Evolutionary conservation across 2,888 invertebrate genomes (phyloP).

Genomic region (Xestoiulus laeticollis): DNA sequence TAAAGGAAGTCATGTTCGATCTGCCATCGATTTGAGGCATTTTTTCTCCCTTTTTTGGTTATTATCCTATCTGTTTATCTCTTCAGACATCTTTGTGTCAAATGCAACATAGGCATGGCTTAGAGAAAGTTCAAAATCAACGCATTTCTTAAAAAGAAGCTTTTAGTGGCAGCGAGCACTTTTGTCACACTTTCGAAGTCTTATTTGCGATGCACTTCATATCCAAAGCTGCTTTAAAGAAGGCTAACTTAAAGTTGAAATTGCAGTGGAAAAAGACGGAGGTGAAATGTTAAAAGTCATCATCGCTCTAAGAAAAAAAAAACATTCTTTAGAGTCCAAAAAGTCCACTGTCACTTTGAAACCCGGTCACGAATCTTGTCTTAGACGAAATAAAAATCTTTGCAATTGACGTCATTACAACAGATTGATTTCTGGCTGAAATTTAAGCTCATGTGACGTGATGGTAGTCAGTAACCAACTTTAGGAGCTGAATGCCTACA

Average conservation of each 20-base stretch:
- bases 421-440: no score
- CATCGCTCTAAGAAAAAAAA: not conserved
- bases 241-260: slow-evolving; percentile 1
- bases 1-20: slow-evolving; percentile 39
- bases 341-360: not conserved
- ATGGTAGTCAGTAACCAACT: no score
- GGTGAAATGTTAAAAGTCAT: not conserved
- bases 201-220: slow-evolving; percentile 31
- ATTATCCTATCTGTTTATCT: slow-evolving; percentile 39
- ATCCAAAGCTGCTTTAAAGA: not conserved
- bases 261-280: not conserved
- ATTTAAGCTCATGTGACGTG: no score
- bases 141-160: not conserved
- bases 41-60: not conserved
- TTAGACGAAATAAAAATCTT: no score
- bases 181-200: slow-evolving; percentile 15
- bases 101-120: not conserved
- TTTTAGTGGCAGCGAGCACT: slow-evolving; percentile 41
- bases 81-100: slow-evolving; percentile 35
- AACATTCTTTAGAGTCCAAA: not conserved
- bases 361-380: no score
- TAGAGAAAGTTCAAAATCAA: slow-evolving; percentile 33
- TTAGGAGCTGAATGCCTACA: no score
- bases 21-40: slow-evolving; percentile 31
- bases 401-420: no score